Evolutionary conservation across 2,797 vertebrate species (phyloP), one percentile per base, ranked within the genome.

Genomic region (Karalla daura): DNA sequence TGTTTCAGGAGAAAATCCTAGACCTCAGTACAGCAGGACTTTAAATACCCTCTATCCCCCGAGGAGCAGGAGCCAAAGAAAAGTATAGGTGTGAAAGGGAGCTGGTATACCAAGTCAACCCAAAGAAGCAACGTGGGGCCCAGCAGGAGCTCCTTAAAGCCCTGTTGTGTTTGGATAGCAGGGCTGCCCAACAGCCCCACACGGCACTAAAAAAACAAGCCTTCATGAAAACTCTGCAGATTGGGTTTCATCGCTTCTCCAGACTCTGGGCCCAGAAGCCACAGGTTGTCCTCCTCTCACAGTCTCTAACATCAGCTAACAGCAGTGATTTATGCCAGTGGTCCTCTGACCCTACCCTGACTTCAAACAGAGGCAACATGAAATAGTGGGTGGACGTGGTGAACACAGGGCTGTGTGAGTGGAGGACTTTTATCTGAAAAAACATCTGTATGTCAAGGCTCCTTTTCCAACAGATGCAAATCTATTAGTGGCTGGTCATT

Each of bases 241-340:
- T 96, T 92, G 86, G 88, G 90, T 97, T 97, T 96, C 95, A 94
- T 86, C 65, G 87, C 87, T 75, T 89, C 84, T 46, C 69, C 72
- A 81, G 78, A 74, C 81, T 59, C 59, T 55, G 45, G 23, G 32
- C 58, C 62, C 24, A 1, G 53, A 47, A 66, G 46, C 54, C 39
- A 44, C 55, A 41, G 70, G 61, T 67, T 67, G 49, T 70, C 53
- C 37, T 85, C 59, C 65, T 64, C 69, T 50, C 54, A 40, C 53
- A 53, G 67, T 53, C 63, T 62, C 41, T 66, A 27, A 33, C 59
- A 50, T 50, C 67, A 62, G 63, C 54, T 44, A 52, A 59, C 41
- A 86, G 61, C 83, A 49, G 81, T 95, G 94, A 96, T 96, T 96
- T 95, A 95, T 95, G 91, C 91, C 88, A 61, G 43, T 78, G 88